Conservation (phyloP, 2,888 invertebrate genomes). For the Eretmocerus hayati region DNA sequence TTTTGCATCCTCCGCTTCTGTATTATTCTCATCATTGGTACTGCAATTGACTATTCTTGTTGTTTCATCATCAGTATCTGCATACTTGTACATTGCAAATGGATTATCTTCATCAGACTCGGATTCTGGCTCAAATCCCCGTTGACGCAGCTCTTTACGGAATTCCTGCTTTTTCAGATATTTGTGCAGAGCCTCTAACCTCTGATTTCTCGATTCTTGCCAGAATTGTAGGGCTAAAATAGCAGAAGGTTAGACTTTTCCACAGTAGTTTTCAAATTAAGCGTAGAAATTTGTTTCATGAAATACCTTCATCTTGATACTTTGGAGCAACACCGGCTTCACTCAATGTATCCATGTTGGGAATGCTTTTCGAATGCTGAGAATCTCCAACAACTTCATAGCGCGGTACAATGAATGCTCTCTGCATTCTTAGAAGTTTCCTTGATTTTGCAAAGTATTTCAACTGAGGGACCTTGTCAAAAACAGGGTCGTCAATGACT, state of each 20-base stretch:
- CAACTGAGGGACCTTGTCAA: constrained; percentile 54
- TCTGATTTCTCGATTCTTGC: constrained; percentile 31
- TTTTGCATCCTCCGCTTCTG: background rate
- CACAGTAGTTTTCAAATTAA: background rate
- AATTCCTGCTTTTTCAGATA: constrained; percentile 37
- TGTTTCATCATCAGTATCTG: constrained; percentile 13
- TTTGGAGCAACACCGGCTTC: constrained; percentile 36
- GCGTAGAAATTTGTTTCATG: background rate
- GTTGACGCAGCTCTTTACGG: constrained; percentile 33
- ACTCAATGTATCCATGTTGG: constrained; percentile 32
- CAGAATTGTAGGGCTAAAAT: constrained; percentile 35
- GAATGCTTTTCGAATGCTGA: constrained; percentile 31
- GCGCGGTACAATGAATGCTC: constrained; percentile 55
- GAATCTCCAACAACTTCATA: constrained; percentile 41
- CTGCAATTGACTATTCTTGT: constrained; percentile 17
- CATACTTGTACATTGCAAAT: constrained; percentile 33
- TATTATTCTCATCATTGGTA: constrained; percentile 2
- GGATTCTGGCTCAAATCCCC: constrained; percentile 35
- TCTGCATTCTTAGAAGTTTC: constrained; percentile 61
- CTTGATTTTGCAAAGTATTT: constrained; percentile 59
- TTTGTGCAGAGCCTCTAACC: constrained; percentile 32
- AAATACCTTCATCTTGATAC: constrained; percentile 35
- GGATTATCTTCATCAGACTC: constrained; percentile 39
- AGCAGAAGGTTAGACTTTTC: background rate
- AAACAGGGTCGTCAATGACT: constrained; percentile 38